These are phyloP conservation scores for Antigone vipio DNA, from an alignment of 2,113 vertebrate species.

Conservation along the genomic window DNA sequence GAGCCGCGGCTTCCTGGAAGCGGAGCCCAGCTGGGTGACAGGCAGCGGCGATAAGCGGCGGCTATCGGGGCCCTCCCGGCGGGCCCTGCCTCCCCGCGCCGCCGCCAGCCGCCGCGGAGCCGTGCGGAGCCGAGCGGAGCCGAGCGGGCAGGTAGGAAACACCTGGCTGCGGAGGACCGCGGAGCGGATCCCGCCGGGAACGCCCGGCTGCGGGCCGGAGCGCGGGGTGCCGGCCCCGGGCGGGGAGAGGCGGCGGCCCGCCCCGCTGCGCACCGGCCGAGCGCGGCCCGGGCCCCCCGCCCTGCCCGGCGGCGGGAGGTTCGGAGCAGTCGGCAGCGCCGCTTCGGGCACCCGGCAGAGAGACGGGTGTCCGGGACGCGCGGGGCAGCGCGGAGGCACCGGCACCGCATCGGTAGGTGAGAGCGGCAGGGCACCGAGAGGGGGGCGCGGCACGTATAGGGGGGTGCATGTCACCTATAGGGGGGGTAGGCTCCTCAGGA, in stretches of 20 bases:
- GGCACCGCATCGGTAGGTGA: neutral
- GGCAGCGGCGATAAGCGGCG: slow-evolving; percentile 34
- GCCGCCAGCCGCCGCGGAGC: neutral
- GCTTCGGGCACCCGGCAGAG: neutral
- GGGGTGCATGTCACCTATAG: neutral
- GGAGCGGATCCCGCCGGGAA: neutral
- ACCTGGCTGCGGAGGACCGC: neutral
- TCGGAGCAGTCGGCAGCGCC: neutral
- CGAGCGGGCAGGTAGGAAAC: neutral
- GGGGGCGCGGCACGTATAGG: neutral
- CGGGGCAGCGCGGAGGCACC: neutral
- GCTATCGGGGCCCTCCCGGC: neutral
- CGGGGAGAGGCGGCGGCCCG: neutral
- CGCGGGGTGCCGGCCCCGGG: neutral
- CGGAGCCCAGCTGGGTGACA: neutral
- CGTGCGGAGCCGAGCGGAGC: neutral
- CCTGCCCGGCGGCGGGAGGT: neutral
- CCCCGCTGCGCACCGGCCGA: neutral
- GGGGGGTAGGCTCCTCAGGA: neutral
- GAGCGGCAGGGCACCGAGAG: neutral
- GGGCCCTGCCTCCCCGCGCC: neutral
- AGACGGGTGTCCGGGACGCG: neutral
- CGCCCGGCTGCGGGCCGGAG: too few species aligned
- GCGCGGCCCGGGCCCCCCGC: neutral
- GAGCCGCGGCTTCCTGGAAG: slow-evolving; percentile 54